phyloP scores from a whole-genome alignment of 2,113 vertebrate species.

The Pyxicephalus adspersus region DNA sequence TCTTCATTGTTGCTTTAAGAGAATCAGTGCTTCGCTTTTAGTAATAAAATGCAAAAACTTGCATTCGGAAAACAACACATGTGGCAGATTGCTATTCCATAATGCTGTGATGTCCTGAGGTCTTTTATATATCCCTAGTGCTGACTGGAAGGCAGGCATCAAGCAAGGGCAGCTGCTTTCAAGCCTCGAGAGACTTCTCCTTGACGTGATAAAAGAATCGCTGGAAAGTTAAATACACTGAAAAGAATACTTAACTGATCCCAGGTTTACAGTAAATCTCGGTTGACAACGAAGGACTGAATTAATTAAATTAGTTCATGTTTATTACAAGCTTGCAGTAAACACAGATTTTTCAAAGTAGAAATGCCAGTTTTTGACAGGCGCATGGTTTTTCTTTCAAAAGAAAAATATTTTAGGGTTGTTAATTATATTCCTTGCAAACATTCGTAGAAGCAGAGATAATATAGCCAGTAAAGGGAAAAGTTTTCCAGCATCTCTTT shows the following conservation, averaged over 20 bases:
- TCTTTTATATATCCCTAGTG: conserved; percentile 56
- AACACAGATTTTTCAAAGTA: conserved; percentile 50
- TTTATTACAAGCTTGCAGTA: conserved; percentile 53
- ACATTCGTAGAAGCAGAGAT: too few species aligned
- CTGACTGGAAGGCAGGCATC: conserved; percentile 57
- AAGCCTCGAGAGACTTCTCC: conserved; percentile 54
- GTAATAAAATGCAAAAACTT: conserved; percentile 51
- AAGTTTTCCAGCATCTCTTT: too few species aligned
- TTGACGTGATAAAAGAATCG: conserved; percentile 58
- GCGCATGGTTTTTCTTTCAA: conserved; percentile 23
- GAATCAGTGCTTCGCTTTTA: conserved; percentile 24
- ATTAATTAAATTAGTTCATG: conserved; percentile 57
- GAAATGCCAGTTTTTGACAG: conserved; percentile 48
- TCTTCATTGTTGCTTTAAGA: conserved; percentile 44
- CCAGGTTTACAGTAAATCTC: conserved; percentile 57
- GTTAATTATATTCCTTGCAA: too few species aligned
- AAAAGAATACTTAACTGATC: conserved; percentile 58
- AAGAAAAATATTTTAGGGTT: neutral
- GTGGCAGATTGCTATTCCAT: conserved; percentile 56
- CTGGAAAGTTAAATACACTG: conserved; percentile 58
- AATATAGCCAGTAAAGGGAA: too few species aligned
- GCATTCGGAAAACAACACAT: conserved; percentile 54
- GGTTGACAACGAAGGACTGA: conserved; percentile 54
- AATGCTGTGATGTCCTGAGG: conserved; percentile 55
- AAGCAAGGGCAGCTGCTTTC: conserved; percentile 55